A percentile compares a stretch with the other conserved stretches of the same genome.
phyloP scores from a whole-genome alignment of 1,140 invertebrate species.

The Leptinotarsa texana region DNA sequence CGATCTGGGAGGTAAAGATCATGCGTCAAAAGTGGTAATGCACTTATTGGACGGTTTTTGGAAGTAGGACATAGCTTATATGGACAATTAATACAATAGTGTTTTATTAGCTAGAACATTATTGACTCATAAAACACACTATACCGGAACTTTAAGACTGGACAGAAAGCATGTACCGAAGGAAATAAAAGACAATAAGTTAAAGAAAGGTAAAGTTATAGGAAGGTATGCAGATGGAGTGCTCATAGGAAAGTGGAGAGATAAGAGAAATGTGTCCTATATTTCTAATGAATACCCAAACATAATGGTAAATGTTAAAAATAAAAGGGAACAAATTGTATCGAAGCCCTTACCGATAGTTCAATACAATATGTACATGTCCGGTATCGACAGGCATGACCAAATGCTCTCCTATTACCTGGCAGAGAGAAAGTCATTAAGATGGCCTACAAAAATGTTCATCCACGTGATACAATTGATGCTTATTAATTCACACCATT shows the following conservation, averaged over 20 bases:
- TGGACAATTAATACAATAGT: slow-evolving; percentile 4
- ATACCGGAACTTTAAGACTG: not conserved
- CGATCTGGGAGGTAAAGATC: too few species aligned
- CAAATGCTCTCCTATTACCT: too few species aligned
- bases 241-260: not conserved
- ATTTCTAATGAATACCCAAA: slow-evolving; percentile 2
- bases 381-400: too few species aligned
- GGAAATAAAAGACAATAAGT: slow-evolving; percentile 1
- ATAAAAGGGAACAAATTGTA: not conserved
- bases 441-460: too few species aligned
- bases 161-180: slow-evolving; percentile 3
- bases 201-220: not conserved
- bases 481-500: not conserved
- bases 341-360: too few species aligned
- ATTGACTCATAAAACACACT: slow-evolving; percentile 3
- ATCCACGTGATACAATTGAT: too few species aligned
- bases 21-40: too few species aligned
- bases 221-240: slow-evolving; percentile 2
- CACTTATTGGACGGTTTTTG: not conserved
- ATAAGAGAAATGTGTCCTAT: slow-evolving; percentile 3
- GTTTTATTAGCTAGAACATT: slow-evolving; percentile 4
- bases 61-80: not conserved
- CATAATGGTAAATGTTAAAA: not conserved
- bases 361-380: too few species aligned
- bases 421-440: too few species aligned